A percentile compares a stretch with the other conserved stretches of the same genome.
phyloP scores from a whole-genome alignment of 2,113 vertebrate species.

The Brevimyrus niger region DNA sequence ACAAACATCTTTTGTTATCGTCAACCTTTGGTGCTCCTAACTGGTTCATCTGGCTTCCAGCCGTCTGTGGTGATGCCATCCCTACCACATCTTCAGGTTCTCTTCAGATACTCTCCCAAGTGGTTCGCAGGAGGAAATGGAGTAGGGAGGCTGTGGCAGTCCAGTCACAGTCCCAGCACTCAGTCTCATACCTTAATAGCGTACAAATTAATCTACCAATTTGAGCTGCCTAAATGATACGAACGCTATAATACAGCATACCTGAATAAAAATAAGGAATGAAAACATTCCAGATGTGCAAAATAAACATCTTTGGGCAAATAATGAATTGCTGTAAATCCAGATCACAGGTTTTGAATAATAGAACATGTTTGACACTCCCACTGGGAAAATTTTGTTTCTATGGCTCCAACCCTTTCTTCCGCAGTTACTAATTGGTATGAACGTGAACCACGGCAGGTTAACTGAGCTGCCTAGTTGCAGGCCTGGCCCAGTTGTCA shows the following conservation, averaged over 20 bases:
- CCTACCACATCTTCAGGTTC: background rate
- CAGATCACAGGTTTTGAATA: background rate
- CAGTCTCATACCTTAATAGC: background rate
- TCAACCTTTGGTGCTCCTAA: background rate
- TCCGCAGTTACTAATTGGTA: background rate
- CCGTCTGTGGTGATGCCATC: background rate
- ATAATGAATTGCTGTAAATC: background rate
- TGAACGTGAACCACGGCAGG: background rate
- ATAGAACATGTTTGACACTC: background rate
- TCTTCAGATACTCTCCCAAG: background rate
- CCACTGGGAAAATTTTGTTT: background rate
- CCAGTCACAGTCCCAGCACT: background rate
- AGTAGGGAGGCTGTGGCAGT: background rate
- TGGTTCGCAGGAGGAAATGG: background rate
- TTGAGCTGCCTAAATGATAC: background rate
- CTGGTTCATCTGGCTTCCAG: background rate
- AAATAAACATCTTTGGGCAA: background rate
- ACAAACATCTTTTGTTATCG: background rate
- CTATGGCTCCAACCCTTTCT: background rate
- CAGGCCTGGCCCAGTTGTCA: background rate
- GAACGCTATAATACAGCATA: background rate
- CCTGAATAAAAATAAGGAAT: background rate
- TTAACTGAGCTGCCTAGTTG: background rate
- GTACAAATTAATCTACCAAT: background rate
- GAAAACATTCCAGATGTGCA: background rate